Evolutionary conservation across 53 echinoderm and acorn worm species (phyloP), one percentile per base, ranked within the genome.

Genomic region (Astropecten irregularis): DNA sequence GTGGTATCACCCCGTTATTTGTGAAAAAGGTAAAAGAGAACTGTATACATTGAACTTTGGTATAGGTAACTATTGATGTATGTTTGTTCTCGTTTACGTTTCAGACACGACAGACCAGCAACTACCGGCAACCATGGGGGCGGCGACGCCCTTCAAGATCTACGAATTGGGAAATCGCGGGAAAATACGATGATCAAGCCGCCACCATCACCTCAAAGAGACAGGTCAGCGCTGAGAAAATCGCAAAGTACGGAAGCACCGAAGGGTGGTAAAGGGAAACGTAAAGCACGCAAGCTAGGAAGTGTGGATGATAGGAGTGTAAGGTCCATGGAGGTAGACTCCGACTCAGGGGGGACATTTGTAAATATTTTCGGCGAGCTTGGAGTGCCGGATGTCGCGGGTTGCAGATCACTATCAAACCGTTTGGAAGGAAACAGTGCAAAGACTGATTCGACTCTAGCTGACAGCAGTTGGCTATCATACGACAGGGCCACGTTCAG

Each of bases 281-380:
- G n/a, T 2, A 4, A 58, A 37, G 18, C 38, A 38, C 29, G 33
- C 36, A 64, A 64, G 21, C 37, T 64, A 38, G 65, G 65, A n/a
- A 35, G 21, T 20, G 37, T 34, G 37, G 21, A 34, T 2, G 62
- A 2, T 3, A n/a, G 9, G 49, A 20, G 15, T 16, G 70, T 31
- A 28, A 47, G 33, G 49, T 70, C 28, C 5, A 70, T 49, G 31
- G 30, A 31, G 49, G 48, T 33, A 28, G 71, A 71, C 51, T 31
- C 71, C 39, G 16, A 20, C 32, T 32, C 71, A 28, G 71, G 21
- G 0, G 71, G 71, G 52, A 49, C 71, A 11, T 71, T 71, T 71
- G 34, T 71, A 30, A 71, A 71, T 34, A 71, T 71, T 18, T 32
- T 71, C 9, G 71, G 71, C 34, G 71, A 53, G 50, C 10, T 71